Evolutionary conservation across 37 sponge, comb jelly and placozoan genomes (phyloP).

Genomic region (Diacarnus erythraeanus): DNA sequence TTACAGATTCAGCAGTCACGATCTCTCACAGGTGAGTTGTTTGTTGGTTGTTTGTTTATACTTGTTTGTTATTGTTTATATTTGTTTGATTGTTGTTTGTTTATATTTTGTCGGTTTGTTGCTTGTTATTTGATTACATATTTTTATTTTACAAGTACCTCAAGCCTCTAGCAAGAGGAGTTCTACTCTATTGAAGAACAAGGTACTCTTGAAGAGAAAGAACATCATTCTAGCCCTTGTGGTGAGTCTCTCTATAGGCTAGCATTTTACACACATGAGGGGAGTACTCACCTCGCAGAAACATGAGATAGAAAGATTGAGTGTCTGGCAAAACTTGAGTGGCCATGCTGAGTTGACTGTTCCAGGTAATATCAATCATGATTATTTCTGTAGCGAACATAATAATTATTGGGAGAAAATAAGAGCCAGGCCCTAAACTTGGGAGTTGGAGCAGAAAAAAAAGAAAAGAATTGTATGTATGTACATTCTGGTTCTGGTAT

Average conservation of each 20-base stretch:
- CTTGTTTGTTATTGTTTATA: not conserved
- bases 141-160: slow-evolving; percentile 11
- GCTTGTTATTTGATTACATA: no score
- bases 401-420: no score
- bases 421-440: no score
- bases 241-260: slow-evolving; percentile 27
- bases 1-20: not conserved
- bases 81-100: no score
- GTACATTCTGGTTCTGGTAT: no score
- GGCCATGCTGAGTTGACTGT: slow-evolving; percentile 18
- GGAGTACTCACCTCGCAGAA: slow-evolving; percentile 22
- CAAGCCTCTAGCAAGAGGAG: slow-evolving; percentile 27
- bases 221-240: slow-evolving; percentile 54
- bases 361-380: slow-evolving; percentile 26
- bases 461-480: no score
- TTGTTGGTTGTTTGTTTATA: not conserved
- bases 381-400: no score
- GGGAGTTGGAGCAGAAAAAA: no score
- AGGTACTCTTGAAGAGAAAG: slow-evolving; percentile 58
- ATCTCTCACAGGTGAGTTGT: slow-evolving; percentile 8
- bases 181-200: slow-evolving; percentile 29
- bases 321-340: slow-evolving; percentile 66
- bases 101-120: not conserved
- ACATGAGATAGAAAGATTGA: slow-evolving; percentile 74
- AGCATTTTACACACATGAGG: not conserved